A percentile compares a stretch with the other conserved stretches of the same genome.
phyloP scores from a whole-genome alignment of 2,888 invertebrate species.

The Prosapia bicincta region DNA sequence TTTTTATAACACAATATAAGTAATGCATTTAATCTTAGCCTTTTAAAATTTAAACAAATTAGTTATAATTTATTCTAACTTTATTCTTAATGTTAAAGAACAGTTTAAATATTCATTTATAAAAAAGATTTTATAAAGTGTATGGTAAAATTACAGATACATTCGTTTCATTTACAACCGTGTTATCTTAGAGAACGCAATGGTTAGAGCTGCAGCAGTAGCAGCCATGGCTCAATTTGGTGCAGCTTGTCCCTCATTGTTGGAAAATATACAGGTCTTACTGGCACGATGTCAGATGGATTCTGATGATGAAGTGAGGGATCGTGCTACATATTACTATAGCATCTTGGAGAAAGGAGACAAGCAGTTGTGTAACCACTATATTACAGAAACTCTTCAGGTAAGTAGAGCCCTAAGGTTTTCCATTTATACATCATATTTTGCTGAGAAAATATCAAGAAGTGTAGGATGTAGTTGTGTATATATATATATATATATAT shows the following conservation, averaged over 20 bases:
- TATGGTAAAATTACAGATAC: constrained; percentile 52
- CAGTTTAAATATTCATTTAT: too few species aligned
- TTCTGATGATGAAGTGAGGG: constrained; percentile 97
- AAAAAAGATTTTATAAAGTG: too few species aligned
- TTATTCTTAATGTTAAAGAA: too few species aligned
- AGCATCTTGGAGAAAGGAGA: constrained; percentile 73
- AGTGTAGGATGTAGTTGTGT: too few species aligned
- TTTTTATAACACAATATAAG: too few species aligned
- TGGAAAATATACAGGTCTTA: constrained; percentile 79
- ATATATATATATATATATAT: too few species aligned
- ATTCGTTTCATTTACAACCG: constrained; percentile 84
- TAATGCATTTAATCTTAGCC: too few species aligned
- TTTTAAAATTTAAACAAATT: too few species aligned
- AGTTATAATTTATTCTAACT: too few species aligned
- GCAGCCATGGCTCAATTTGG: constrained; percentile 98
- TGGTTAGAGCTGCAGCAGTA: constrained; percentile 95
- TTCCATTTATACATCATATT: background rate
- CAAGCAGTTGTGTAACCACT: constrained; percentile 67
- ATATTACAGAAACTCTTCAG: constrained; percentile 69
- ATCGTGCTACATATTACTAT: constrained; percentile 95
- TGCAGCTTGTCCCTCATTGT: constrained; percentile 84
- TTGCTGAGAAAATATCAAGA: too few species aligned
- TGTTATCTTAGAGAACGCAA: constrained; percentile 94
- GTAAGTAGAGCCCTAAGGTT: too few species aligned
- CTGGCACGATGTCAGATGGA: constrained; percentile 89